A percentile compares a stretch with the other conserved stretches of the same genome.
Evolutionary conservation across 2,113 vertebrate genomes (phyloP).

Genomic region (Lutjanus erythropterus): DNA sequence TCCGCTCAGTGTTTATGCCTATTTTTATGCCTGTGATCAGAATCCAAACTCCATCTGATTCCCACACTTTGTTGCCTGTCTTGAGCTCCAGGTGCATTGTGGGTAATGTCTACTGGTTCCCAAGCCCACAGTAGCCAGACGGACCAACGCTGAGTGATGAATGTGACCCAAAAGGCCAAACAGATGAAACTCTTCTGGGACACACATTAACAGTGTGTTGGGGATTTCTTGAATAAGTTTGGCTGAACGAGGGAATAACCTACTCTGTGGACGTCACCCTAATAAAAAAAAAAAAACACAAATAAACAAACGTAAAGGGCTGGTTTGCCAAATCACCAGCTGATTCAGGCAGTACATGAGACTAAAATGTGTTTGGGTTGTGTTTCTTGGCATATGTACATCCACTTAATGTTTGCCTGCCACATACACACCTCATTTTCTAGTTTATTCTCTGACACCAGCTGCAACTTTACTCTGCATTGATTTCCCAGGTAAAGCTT

Average conservation of each 20-base stretch:
- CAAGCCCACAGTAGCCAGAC: conserved; percentile 52
- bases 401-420: no score
- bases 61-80: conserved; percentile 54
- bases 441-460: no score
- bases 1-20: not conserved
- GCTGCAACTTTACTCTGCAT: not conserved
- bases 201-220: not conserved
- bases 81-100: conserved; percentile 62
- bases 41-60: conserved; percentile 28
- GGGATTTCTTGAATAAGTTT: not conserved
- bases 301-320: not conserved
- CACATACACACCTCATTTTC: no score
- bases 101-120: conserved; percentile 67
- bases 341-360: not conserved
- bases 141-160: conserved; percentile 37
- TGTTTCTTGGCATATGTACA: not conserved
- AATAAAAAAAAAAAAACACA: not conserved
- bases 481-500: not conserved
- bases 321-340: not conserved
- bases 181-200: conserved; percentile 52
- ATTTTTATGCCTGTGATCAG: conserved; percentile 16
- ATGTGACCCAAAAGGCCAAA: conserved; percentile 66
- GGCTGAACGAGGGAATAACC: not conserved
- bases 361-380: not conserved
- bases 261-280: not conserved